Percentiles rank a stretch among this genome's conserved stretches.
Conservation (phyloP, 2,113 vertebrate species). For the Jacana jacana region DNA sequence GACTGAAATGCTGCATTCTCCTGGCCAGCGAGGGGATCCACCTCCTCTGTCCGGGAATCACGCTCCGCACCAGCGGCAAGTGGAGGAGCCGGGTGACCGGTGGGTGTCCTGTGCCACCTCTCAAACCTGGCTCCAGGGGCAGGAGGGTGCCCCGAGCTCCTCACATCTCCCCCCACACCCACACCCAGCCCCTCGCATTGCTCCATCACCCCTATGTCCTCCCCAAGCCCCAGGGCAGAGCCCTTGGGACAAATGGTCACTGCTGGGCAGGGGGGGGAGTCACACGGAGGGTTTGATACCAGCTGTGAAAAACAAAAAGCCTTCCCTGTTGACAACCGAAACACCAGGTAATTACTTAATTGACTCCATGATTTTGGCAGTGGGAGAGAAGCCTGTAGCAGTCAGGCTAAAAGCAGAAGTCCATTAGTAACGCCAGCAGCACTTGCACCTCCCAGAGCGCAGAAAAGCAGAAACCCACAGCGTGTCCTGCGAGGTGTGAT, state of each 20-base stretch:
- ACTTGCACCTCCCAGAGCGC: background rate
- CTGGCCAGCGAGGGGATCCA: background rate
- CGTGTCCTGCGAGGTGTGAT: rapidly evolving
- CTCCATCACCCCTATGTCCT: background rate
- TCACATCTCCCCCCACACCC: rapidly evolving
- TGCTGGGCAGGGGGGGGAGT: background rate
- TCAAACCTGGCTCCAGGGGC: background rate
- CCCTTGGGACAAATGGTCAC: background rate
- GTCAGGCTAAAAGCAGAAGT: constrained; percentile 15
- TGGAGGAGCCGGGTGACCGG: background rate
- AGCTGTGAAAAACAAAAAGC: background rate
- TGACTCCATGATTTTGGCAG: background rate
- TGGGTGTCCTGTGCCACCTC: rapidly evolving
- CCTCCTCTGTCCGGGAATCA: background rate
- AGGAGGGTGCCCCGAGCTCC: background rate
- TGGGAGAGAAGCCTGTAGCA: background rate
- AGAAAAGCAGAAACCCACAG: background rate
- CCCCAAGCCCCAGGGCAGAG: background rate
- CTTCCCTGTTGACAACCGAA: background rate
- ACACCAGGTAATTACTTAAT: constrained; percentile 36
- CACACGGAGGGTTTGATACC: rapidly evolving
- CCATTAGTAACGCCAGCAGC: background rate
- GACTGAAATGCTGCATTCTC: too few relatives aligned
- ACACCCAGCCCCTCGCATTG: rapidly evolving
- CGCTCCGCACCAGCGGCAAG: rapidly evolving